Evolutionary conservation across 2,797 vertebrate genomes (phyloP), one percentile per base, ranked within the genome.

Genomic region (Aselliscus stoliczkanus): DNA sequence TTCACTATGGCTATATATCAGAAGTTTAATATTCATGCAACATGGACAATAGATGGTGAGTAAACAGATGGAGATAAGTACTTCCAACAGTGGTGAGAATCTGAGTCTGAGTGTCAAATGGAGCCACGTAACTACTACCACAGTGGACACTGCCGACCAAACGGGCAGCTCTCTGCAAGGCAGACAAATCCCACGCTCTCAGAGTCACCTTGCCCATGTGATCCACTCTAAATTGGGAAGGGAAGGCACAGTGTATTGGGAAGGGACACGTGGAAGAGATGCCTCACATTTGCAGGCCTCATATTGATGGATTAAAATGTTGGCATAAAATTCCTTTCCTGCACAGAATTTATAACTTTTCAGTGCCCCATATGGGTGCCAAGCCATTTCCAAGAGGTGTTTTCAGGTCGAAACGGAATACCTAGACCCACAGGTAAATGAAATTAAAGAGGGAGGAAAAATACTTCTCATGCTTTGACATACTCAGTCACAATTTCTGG

Each of bases 331-430:
- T 13, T 15, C 29, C 44, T 82, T 50, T 14, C 1, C n/a, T 62
- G 23, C 5, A 18, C 5, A 18, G 60, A 76, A 29, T 11, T 25
- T 1, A 29, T 10, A 12, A 60, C 29, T 60, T 69, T 67, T 25
- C 23, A 17, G 17, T 52, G 60, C 0, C 20, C 15, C 50, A 31
- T 7, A 14, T 5, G 2, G 4, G 4, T 5, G 4, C 2, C 29
- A 60, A 20, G 56, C 13, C 17, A 44, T 18, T 77, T 44, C 37
- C 44, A 42, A 17, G 34, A 44, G 12, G 13, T 10, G 9, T 13
- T 37, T 65, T 34, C 0, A 6, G 31, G 11, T 31, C 37, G 44
- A 39, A 60, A 47, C 67, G 14, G 29, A 60, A 8, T 37, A 37
- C 25, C 34, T 25, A 18, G 25, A 20, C 4, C 14, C 42, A 5